Evolutionary conservation across 2,888 invertebrate genomes (phyloP).

Genomic region (Syritta pipiens): DNA sequence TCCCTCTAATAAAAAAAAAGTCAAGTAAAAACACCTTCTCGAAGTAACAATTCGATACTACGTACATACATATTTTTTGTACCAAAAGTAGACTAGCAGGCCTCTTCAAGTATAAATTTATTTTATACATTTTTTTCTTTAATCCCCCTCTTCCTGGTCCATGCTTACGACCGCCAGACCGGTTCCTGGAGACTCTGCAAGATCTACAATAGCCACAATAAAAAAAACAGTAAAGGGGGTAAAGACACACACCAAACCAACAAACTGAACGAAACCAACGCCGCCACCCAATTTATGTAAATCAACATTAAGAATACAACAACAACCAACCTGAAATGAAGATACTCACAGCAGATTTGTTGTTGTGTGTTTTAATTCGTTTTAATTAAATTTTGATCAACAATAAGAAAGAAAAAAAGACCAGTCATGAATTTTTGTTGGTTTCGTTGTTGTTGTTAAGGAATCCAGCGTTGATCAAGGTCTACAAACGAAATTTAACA

Average conservation of each 20-base stretch:
- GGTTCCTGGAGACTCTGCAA: conserved; percentile 42
- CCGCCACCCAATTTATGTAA: conserved; percentile 50
- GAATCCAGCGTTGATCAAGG: too few relatives aligned
- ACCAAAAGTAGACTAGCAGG: too few relatives aligned
- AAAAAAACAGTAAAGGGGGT: conserved; percentile 36
- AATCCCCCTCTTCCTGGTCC: conserved; percentile 32
- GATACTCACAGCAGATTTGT: conserved; percentile 26
- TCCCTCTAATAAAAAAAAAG: conserved; percentile 4
- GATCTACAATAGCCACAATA: conserved; percentile 43
- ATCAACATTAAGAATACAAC: conserved; percentile 25
- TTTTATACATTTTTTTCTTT: conserved; percentile 1
- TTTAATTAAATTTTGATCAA: conserved; percentile 39
- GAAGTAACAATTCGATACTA: conserved; percentile 9
- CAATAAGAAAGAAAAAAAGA: not conserved
- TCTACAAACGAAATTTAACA: not conserved
- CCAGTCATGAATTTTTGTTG: not conserved
- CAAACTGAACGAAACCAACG: conserved; percentile 47
- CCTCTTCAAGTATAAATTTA: conserved; percentile 3
- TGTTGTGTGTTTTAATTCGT: conserved; percentile 40
- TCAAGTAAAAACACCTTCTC: conserved; percentile 23
- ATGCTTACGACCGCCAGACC: conserved; percentile 33
- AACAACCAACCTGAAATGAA: too few relatives aligned
- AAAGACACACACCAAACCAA: conserved; percentile 24
- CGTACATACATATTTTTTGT: too few relatives aligned
- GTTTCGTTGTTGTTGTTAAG: not conserved